Percentiles rank a stretch among this genome's conserved stretches.
Evolutionary conservation across 2,888 invertebrate species (phyloP).

Genomic region (Noctua janthina): DNA sequence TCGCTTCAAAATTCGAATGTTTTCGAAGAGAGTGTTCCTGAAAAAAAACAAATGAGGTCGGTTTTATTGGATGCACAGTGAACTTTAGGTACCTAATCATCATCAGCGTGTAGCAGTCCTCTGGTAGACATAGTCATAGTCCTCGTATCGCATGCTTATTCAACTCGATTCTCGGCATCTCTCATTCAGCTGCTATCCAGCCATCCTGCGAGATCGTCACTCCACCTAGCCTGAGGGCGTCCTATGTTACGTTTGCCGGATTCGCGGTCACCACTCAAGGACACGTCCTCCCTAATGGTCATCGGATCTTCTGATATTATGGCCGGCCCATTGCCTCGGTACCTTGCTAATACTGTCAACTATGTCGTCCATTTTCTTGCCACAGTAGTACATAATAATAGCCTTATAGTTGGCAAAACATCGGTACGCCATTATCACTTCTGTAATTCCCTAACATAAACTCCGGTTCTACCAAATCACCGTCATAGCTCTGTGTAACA

Average conservation of each 20-base stretch:
- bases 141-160: neutral
- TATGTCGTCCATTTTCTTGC: neutral
- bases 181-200: neutral
- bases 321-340: neutral
- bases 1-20: neutral
- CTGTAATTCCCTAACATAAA: slow-evolving; percentile 14
- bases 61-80: neutral
- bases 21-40: neutral
- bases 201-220: neutral
- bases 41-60: slow-evolving; percentile 3
- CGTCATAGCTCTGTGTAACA: slow-evolving; percentile 27
- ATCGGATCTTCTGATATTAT: neutral
- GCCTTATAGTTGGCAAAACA: neutral
- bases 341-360: neutral
- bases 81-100: neutral
- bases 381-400: neutral
- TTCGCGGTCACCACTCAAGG: neutral
- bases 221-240: neutral
- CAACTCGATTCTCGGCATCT: neutral
- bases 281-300: neutral
- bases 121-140: neutral
- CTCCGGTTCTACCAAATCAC: slow-evolving; percentile 7
- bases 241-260: neutral
- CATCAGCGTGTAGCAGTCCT: neutral
- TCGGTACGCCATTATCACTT: slow-evolving; percentile 7